A percentile compares a stretch with the other conserved stretches of the same genome.
These are phyloP conservation scores for Drosophila lacicola DNA, from an alignment of 2,888 invertebrate genomes.

Conservation along the genomic window DNA sequence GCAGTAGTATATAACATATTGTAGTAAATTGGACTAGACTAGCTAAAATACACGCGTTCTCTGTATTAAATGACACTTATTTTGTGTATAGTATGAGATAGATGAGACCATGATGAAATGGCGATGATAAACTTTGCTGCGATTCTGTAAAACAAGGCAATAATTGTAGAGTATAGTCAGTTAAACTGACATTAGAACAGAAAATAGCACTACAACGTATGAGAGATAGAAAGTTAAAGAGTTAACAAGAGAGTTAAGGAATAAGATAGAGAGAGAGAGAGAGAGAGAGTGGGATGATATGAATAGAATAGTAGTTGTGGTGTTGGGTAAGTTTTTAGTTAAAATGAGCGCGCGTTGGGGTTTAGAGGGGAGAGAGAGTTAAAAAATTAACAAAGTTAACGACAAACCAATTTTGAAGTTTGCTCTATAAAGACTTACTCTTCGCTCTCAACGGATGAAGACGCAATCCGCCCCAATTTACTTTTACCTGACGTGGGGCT, in stretches of 20 bases:
- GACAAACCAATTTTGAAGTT: constrained; percentile 68
- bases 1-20: constrained; percentile 20
- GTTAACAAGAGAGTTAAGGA: constrained; percentile 14
- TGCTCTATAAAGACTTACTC: constrained; percentile 82
- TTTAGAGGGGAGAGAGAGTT: constrained; percentile 53
- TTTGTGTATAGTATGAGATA: constrained; percentile 25
- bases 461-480: constrained; percentile 82
- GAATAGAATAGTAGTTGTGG: constrained; percentile 21
- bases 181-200: constrained; percentile 34
- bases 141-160: constrained; percentile 67
- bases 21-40: constrained; percentile 52
- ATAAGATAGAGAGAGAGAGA: constrained; percentile 13
- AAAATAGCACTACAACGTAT: constrained; percentile 58
- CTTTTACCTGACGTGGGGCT: constrained; percentile 83
- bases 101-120: constrained; percentile 16
- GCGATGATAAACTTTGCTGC: constrained; percentile 35
- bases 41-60: constrained; percentile 56
- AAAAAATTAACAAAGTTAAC: constrained; percentile 73
- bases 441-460: constrained; percentile 83
- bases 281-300: constrained; percentile 24
- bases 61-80: constrained; percentile 45
- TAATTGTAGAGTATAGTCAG: constrained; percentile 30
- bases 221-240: constrained; percentile 39
- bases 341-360: constrained; percentile 42
- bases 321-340: constrained; percentile 27